phyloP scores from a whole-genome alignment of 2,888 invertebrate genomes.

The Mechanitis messenoides region DNA sequence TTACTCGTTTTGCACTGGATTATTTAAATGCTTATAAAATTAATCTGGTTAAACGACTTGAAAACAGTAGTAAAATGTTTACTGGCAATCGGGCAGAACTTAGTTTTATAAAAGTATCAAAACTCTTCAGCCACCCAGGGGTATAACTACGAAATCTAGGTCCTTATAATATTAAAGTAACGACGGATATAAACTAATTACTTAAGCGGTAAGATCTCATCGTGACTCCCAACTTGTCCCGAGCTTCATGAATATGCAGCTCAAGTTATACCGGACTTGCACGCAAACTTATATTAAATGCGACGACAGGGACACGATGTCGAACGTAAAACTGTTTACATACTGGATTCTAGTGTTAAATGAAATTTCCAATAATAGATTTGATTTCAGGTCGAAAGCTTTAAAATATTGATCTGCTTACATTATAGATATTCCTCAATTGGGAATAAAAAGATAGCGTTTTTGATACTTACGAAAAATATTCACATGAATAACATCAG shows the following conservation, averaged over 20 bases:
- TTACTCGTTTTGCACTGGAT: no score
- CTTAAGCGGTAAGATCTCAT: slow-evolving; percentile 31
- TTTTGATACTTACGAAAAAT: no score
- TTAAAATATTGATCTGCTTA: no score
- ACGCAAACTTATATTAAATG: slow-evolving; percentile 36
- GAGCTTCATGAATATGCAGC: slow-evolving; percentile 42
- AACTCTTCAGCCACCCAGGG: no score
- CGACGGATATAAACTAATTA: slow-evolving; percentile 33
- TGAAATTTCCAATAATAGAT: slow-evolving; percentile 7
- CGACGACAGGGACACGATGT: slow-evolving; percentile 29
- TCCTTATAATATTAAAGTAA: not conserved
- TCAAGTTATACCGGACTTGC: slow-evolving; percentile 31
- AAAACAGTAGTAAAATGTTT: not conserved
- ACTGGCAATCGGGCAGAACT: no score
- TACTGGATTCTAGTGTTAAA: slow-evolving; percentile 14
- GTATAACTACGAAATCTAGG: not conserved
- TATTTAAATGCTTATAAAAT: no score
- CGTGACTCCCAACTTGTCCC: slow-evolving; percentile 30
- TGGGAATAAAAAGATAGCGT: no score
- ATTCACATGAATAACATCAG: no score
- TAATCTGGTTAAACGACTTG: not conserved
- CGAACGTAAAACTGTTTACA: slow-evolving; percentile 21
- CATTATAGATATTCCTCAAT: no score
- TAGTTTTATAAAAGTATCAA: no score
- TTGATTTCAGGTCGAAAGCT: no score